A percentile compares a stretch with the other conserved stretches of the same genome.
Conservation (phyloP, 2,888 invertebrate species). For the Hylaea fasciaria region DNA sequence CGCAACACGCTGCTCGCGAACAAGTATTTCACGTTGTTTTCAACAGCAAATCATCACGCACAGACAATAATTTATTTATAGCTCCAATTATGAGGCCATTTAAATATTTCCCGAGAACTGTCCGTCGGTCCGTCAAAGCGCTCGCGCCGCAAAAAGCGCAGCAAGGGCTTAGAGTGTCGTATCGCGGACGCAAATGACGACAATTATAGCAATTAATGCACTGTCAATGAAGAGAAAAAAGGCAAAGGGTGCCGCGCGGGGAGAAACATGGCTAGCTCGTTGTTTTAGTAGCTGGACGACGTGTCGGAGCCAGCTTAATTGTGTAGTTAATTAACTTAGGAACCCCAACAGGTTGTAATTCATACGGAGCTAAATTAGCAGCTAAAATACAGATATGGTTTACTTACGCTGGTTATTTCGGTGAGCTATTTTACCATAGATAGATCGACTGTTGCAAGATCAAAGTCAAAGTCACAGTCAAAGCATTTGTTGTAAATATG, state of each 20-base stretch:
- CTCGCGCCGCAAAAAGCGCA: conserved; percentile 35
- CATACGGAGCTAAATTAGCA: not conserved
- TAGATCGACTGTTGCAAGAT: not conserved
- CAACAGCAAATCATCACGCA: conserved; percentile 33
- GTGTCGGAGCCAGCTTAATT: conserved; percentile 6
- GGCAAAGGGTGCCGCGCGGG: conserved; percentile 39
- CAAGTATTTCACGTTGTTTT: not conserved
- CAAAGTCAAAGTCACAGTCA: no score
- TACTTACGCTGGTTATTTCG: not conserved
- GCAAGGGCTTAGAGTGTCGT: conserved; percentile 38
- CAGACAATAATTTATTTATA: conserved; percentile 37
- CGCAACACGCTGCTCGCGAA: conserved; percentile 1
- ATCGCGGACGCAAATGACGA: conserved; percentile 44
- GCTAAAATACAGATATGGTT: not conserved
- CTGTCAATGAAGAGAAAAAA: conserved; percentile 41
- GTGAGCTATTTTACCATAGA: not conserved
- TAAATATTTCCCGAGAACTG: conserved; percentile 42
- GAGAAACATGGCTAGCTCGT: conserved; percentile 9
- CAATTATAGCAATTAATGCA: conserved; percentile 46
- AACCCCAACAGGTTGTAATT: not conserved
- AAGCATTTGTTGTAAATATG: no score
- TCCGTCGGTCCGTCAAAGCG: conserved; percentile 34
- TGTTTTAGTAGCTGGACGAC: conserved; percentile 4
- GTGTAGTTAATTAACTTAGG: conserved; percentile 3
- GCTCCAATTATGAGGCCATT: conserved; percentile 36